phyloP scores from a whole-genome alignment of 2,888 invertebrate species.

The Heliconius ethilla region DNA sequence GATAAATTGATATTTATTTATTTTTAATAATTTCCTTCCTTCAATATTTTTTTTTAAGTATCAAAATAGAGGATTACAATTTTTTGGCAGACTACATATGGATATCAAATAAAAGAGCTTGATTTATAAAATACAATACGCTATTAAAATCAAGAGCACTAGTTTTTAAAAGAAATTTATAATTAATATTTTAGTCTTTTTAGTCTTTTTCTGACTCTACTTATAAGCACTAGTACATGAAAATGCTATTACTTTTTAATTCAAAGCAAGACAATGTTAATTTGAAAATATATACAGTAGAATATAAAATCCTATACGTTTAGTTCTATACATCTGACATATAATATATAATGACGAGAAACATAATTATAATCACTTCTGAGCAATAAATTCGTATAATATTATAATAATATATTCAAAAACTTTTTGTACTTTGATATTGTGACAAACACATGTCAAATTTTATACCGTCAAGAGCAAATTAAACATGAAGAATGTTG shows the following conservation, averaged over 20 bases:
- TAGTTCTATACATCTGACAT: background rate
- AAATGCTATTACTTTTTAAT: background rate
- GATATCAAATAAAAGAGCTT: too few species aligned
- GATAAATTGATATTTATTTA: too few species aligned
- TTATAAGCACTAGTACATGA: too few species aligned
- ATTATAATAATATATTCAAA: constrained; percentile 12
- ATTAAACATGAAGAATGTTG: constrained; percentile 71
- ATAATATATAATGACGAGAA: background rate
- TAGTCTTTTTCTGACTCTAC: too few species aligned
- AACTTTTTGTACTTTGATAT: constrained; percentile 29
- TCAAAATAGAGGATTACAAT: too few species aligned
- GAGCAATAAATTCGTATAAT: constrained; percentile 1
- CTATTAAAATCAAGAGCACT: too few species aligned
- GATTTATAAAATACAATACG: too few species aligned
- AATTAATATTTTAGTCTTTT: too few species aligned
- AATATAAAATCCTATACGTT: background rate
- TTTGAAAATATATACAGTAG: background rate
- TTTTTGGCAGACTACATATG: too few species aligned
- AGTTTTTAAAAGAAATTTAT: too few species aligned
- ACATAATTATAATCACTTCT: background rate
- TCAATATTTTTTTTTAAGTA: too few species aligned
- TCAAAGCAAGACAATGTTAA: background rate
- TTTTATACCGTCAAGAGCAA: constrained; percentile 45
- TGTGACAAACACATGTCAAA: constrained; percentile 26
- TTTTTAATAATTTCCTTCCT: too few species aligned